Base-by-base conservation (phyloP, 92 coral and sea anemone genomes). In the Palythoa heliodiscus region DNA sequence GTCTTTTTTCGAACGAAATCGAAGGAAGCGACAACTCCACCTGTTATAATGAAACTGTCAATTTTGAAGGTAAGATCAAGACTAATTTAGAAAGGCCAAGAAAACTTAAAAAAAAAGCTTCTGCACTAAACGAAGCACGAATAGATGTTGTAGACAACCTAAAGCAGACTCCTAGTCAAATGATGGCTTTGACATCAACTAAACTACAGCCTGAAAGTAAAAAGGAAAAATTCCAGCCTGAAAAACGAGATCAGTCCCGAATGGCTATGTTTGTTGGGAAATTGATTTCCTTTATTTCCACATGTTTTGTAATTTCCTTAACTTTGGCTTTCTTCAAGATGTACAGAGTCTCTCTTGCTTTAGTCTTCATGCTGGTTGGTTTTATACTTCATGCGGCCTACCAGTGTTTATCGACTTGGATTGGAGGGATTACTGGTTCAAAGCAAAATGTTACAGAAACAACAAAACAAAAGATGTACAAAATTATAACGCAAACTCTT, bases 61-160 rank as follows among this genome's bases (percentile, higher is more conserved):
- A 16, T 43, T 43, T 86, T 16, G 91, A 85, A 80, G 87, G 88
- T 39, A 89, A 88, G 53, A 87, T 88, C 11, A 78, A 60, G 22
- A 85, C 80, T 40, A 88, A 86, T 61, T 50, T 86, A 39, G 85
- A 74, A 10, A 73, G 64, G 12, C 87, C 91, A 77, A 76, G 82
- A 61, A 86, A 88, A 67, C 85, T 88, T 90, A 92, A 91, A 72
- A 77, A 73, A 77, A 88, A 93, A 72, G 83, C 81, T 1, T 89
- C 92, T 55, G 95, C 90, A 43, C 91, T 88, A n/a, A 87, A 83
- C 73, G 91, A 90, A 54, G 92, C 90, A 70, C 91, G 91, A 70
- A 76, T 86, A 23, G 89, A 82, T 43, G 89, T 84, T 11, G 84
- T 93, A 11, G 92, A 83, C 72, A 91, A 87, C 53, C 91, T 93